Base-by-base conservation (phyloP, 2,113 vertebrate genomes). In the Nothobranchius furzeri region DNA sequence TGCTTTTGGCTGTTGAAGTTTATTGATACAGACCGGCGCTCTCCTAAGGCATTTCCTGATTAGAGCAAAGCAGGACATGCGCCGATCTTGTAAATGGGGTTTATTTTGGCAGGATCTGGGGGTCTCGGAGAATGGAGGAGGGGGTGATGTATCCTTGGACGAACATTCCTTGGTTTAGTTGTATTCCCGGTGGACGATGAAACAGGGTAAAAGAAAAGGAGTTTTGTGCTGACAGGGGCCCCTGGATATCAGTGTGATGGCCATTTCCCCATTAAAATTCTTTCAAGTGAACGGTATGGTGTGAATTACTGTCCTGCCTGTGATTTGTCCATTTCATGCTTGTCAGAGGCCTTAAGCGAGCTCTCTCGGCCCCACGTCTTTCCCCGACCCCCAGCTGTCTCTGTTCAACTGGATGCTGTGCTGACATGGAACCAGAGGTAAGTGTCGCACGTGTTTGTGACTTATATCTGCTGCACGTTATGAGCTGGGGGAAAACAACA, bases 1-100 rank as follows among this genome's bases (percentile, higher is more conserved):
- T 82, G 70, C 53, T 50, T 85, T 75, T 77, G 60, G 72, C 73
- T n/a, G 55, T 66, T 70, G 12, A 43, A 25, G 79, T 88, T 89
- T 90, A 92, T 91, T 91, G 88, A 90, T 87, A 67, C 68, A 89
- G 82, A 89, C 77, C 81, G 78, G 72, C 7, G 53, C 73, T 81
- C 88, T 82, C 82, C 83, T 88, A 88, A 90, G 91, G 90, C 87
- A 92, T 92, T 92, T 93, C 90, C 90, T 88, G 85, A 89, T 75
- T 49, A 63, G 65, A 81, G 76, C 85, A 81, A 81, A 76, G 79
- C 85, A 85, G 84, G 84, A 91, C 91, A 89, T 92, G 87, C 84
- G 84, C 83, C 58, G 70, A 62, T 77, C 79, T 86, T 91, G 88
- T 90, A 89, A 85, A 84, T 73, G 61, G 25, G 70, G 85, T 91